Percentiles rank a stretch among this genome's conserved stretches.
Conservation (phyloP, 2,888 invertebrate species). For the Pachliopta kotzebuea region DNA sequence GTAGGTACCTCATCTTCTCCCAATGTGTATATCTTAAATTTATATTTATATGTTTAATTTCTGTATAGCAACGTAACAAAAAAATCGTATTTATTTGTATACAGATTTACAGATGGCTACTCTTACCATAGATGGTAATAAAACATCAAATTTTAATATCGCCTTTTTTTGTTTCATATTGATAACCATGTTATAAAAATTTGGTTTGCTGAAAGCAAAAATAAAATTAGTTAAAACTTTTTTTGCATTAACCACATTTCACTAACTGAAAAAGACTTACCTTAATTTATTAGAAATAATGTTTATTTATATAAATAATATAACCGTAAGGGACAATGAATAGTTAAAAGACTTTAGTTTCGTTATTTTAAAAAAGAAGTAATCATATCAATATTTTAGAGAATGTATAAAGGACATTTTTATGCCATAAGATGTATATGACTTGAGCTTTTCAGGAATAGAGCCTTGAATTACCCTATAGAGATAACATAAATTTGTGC, state of each 20-base stretch:
- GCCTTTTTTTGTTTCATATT: conserved; percentile 74
- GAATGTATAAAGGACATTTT: no score
- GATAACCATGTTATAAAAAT: conserved; percentile 71
- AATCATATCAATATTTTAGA: no score
- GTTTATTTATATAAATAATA: no score
- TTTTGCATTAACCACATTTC: not conserved
- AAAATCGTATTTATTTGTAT: not conserved
- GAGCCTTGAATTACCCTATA: no score
- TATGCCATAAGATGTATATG: no score
- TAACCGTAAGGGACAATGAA: no score
- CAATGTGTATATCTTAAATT: conserved; percentile 80
- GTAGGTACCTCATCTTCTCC: conserved; percentile 86
- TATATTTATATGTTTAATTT: not conserved
- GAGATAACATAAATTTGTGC: no score
- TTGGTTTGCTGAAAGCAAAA: conserved; percentile 51
- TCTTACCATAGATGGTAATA: conserved; percentile 70
- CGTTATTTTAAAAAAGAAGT: no score
- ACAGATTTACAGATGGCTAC: not conserved
- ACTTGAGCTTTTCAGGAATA: no score
- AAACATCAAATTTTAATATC: conserved; percentile 70
- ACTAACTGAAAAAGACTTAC: no score
- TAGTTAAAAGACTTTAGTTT: no score
- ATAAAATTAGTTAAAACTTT: not conserved
- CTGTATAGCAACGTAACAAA: not conserved
- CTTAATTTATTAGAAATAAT: no score